Base-by-base conservation (phyloP, 2,797 vertebrate species). In the Orientallactaga sibirica region DNA sequence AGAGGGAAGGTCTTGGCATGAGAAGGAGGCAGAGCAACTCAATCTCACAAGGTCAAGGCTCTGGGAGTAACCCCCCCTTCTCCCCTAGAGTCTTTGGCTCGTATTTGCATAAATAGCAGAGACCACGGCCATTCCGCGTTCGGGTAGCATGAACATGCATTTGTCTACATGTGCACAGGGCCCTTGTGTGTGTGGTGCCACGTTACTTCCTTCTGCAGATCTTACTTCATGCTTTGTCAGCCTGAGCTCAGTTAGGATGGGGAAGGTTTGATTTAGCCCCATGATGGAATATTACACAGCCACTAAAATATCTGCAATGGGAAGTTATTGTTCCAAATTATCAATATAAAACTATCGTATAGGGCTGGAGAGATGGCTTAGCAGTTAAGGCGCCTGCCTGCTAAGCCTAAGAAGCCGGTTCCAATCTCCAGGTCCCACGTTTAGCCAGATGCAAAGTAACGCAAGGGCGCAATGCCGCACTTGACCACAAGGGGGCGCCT, bases 281-380 rank as follows among this genome's bases (percentile, higher is more conserved):
- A 16, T n/a, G 43, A 58, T 89, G 24, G n/a, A 83, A 81, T 87
- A 37, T 80, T 86, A 64, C 55, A 20, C 24, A 89, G 18, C 16
- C n/a, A 88, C 76, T 86, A 88, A 92, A 83, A 83, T 94, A 27
- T 86, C 92, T 88, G 43, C n/a, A 92, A 37, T 67, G 68, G 84
- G 67, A 89, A 92, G 33, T 71, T 14, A 11, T 85, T 85, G n/a
- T 71, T 78, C 43, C 43, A 48, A 48, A 48, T 48, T 48, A 48
- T 5, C 43, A 48, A 83, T 88, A 41, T 88, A 75, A 1, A 64
- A 58, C 62, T 79, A 70, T 37, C 33, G 33, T 37, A 37, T 37
- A 37, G 33, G 33, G 33, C 33, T 37, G 33, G 33, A 37, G 33
- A 37, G 33, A 37, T 37, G 33, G 33, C 33, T 37, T 37, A 37